Evolutionary conservation across 2,113 vertebrate species (phyloP).

Genomic region (Mastomys natalensis): DNA sequence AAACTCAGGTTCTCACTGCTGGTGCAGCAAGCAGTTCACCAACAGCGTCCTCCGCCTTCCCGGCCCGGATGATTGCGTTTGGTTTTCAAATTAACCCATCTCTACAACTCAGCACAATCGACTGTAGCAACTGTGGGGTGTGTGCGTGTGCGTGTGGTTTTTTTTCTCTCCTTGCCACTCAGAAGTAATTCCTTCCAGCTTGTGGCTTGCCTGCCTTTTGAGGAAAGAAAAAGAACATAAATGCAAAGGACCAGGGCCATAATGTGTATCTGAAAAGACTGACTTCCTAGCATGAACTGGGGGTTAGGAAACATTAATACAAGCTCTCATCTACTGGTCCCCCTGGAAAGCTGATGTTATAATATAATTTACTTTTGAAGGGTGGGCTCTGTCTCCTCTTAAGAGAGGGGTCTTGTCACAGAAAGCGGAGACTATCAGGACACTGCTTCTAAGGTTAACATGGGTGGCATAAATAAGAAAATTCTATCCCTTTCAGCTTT

Average conservation of each 20-base stretch:
- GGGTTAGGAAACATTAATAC: not conserved
- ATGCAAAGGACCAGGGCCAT: not conserved
- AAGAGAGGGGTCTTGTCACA: not conserved
- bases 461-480: constrained; percentile 45
- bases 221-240: not conserved
- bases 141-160: not conserved
- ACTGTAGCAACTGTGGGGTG: not conserved
- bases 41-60: not conserved
- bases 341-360: constrained; percentile 52
- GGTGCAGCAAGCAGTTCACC: not conserved
- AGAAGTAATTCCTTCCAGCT: constrained; percentile 15
- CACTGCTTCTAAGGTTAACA: constrained; percentile 64
- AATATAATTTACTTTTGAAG: constrained; percentile 61
- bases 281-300: constrained; percentile 7
- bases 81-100: constrained; percentile 35
- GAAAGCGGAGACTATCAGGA: not conserved
- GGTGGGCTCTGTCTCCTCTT: constrained; percentile 25
- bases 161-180: not conserved
- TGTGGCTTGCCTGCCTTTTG: not conserved
- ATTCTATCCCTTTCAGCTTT: constrained; percentile 15
- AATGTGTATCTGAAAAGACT: not conserved
- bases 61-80: not conserved
- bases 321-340: constrained; percentile 39
- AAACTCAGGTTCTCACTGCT: not conserved
- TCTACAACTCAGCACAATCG: not conserved